These are phyloP conservation scores for Ceraclea dissimilis DNA, from an alignment of 2,888 invertebrate species.

Conservation along the genomic window DNA sequence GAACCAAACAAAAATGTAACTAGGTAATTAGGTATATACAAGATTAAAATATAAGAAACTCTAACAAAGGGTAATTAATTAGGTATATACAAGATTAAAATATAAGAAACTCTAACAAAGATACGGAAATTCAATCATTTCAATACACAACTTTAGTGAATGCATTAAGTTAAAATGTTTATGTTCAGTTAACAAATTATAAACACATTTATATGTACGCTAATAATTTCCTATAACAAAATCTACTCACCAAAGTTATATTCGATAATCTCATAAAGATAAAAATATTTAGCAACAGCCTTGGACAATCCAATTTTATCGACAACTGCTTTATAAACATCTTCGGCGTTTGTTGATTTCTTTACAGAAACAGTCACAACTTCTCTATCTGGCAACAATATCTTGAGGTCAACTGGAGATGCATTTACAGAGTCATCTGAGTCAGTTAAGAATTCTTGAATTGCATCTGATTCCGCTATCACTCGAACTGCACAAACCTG, in stretches of 20 bases:
- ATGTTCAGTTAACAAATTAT: too few relatives aligned
- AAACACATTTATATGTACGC: too few relatives aligned
- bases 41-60: too few relatives aligned
- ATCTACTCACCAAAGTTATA: constrained; percentile 88
- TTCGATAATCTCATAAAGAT: constrained; percentile 94
- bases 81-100: too few relatives aligned
- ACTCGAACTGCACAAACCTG: constrained; percentile 92
- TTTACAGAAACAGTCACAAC: constrained; percentile 83
- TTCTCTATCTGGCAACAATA: constrained; percentile 82
- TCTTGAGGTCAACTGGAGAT: constrained; percentile 70
- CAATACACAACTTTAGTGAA: too few relatives aligned
- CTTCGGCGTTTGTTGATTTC: constrained; percentile 82
- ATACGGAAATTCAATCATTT: too few relatives aligned
- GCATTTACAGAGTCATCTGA: constrained; percentile 75
- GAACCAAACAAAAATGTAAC: too few relatives aligned
- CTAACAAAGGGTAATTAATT: too few relatives aligned
- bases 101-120: too few relatives aligned
- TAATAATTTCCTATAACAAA: too few relatives aligned
- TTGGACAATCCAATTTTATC: constrained; percentile 76
- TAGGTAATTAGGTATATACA: too few relatives aligned
- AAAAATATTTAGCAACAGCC: constrained; percentile 83
- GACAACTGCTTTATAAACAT: constrained; percentile 82
- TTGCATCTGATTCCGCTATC: constrained; percentile 93
- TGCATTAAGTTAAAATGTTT: too few relatives aligned
- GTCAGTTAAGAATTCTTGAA: constrained; percentile 95